Percentiles rank a stretch among this genome's conserved stretches.
phyloP scores from a whole-genome alignment of 2,888 invertebrate species.

The Drosophila limbata region DNA sequence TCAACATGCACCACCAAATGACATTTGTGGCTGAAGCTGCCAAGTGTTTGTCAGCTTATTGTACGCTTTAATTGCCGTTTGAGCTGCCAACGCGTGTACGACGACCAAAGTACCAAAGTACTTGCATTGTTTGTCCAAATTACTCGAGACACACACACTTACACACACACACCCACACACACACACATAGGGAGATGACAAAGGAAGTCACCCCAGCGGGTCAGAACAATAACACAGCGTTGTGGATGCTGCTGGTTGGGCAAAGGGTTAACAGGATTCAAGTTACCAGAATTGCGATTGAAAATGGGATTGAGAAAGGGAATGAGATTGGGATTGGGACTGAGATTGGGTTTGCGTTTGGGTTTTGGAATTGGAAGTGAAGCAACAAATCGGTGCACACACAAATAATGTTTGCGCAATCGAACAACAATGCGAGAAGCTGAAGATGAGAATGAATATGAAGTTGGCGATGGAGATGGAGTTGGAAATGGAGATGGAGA shows the following conservation, averaged over 20 bases:
- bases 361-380: constrained; percentile 4
- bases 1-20: constrained; percentile 38
- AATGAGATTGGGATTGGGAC: background rate
- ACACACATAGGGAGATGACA: constrained; percentile 36
- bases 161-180: constrained; percentile 20
- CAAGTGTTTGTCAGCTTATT: constrained; percentile 77
- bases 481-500: background rate
- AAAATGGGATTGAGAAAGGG: background rate
- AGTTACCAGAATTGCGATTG: constrained; percentile 54
- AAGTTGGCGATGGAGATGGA: constrained; percentile 1
- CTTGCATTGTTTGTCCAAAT: constrained; percentile 72
- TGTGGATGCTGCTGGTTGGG: constrained; percentile 47
- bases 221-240: constrained; percentile 37
- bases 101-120: constrained; percentile 28
- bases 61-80: constrained; percentile 75
- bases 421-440: constrained; percentile 65
- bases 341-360: background rate
- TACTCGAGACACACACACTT: constrained; percentile 45
- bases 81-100: constrained; percentile 59
- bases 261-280: constrained; percentile 68
- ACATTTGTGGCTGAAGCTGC: constrained; percentile 36
- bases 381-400: constrained; percentile 55
- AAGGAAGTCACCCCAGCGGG: constrained; percentile 56
- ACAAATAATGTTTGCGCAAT: constrained; percentile 76
- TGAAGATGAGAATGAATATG: constrained; percentile 18